Evolutionary conservation across 2,113 vertebrate genomes (phyloP).

Genomic region (Varanus komodoensis): DNA sequence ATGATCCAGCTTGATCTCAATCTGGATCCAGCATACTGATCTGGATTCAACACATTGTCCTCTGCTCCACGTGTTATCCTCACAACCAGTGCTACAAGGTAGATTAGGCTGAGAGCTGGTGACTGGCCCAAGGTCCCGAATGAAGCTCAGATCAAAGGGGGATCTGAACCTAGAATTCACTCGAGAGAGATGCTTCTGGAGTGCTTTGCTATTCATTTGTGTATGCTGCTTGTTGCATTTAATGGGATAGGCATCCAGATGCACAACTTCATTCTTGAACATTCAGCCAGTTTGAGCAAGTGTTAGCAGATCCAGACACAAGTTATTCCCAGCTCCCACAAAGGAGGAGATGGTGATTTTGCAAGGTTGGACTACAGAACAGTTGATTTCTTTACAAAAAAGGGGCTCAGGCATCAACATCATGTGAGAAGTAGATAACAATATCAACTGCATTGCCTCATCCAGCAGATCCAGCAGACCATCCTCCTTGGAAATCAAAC

Average conservation of each 20-base stretch:
- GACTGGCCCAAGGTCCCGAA: too few relatives aligned
- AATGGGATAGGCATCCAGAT: background rate
- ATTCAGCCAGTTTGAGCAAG: background rate
- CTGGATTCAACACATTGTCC: too few relatives aligned
- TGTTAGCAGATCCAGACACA: background rate
- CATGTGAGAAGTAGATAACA: background rate
- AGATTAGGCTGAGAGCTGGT: too few relatives aligned
- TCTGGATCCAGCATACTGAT: too few relatives aligned
- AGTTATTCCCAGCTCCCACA: background rate
- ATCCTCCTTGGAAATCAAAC: background rate
- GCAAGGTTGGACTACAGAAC: background rate
- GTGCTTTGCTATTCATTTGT: too few relatives aligned
- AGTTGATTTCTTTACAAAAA: background rate
- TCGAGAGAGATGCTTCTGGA: too few relatives aligned
- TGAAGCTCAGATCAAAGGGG: too few relatives aligned
- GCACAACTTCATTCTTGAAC: background rate
- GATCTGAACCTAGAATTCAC: too few relatives aligned
- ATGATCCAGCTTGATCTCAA: too few relatives aligned
- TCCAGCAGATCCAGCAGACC: background rate
- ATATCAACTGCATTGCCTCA: background rate
- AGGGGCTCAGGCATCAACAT: background rate
- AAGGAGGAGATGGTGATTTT: background rate
- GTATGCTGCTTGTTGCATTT: background rate
- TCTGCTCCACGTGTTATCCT: too few relatives aligned
- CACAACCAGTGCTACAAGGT: too few relatives aligned